Base-by-base conservation (phyloP, 2,888 invertebrate species). In the Panzeria rudis region DNA sequence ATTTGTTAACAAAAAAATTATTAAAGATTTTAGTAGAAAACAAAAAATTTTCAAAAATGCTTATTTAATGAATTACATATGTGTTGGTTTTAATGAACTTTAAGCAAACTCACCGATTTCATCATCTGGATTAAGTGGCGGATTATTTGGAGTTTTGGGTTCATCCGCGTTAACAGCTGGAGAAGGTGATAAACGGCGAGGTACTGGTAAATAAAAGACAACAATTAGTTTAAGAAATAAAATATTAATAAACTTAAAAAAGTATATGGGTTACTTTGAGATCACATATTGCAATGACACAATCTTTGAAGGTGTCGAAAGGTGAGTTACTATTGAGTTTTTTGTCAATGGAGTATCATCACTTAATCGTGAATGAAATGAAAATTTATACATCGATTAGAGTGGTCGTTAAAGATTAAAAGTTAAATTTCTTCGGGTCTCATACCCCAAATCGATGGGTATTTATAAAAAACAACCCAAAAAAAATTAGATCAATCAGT, bases 71-170 rank as follows among this genome's bases (percentile, higher is more conserved):
- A n/a, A n/a, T n/a, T n/a, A n/a, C 20, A n/a, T 2, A 29, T 32
- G n/a, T 44, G 56, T 50, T 75, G 11, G 8, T 17, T 76, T 35
- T 20, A 35, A 35, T 4, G 17, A 62, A 4, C 0, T 54, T 23
- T n/a, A 32, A 47, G 7, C 4, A 11, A 52, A 90, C 92, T 91
- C 86, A 92, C 92, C 92, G 87, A 92, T 89, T 80, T 90, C 90
- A 78, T 89, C 89, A 79, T 91, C 92, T 62, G 87, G 87, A 84
- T 90, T 89, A 71, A 85, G 84, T 6, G 86, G 62, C 56, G 86
- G 86, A 52, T 89, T 88, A 64, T 88, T 89, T 62, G 89, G 90
- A 88, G 89, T 84, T 87, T 89, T 87, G 13, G 88, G 86, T 62
- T 91, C 89, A 44, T 88, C 88, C 17, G 87, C 38, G 81, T 44